Percentiles rank a stretch among this genome's conserved stretches.
phyloP scores from a whole-genome alignment of 2,113 vertebrate species.

The Panthera tigris region DNA sequence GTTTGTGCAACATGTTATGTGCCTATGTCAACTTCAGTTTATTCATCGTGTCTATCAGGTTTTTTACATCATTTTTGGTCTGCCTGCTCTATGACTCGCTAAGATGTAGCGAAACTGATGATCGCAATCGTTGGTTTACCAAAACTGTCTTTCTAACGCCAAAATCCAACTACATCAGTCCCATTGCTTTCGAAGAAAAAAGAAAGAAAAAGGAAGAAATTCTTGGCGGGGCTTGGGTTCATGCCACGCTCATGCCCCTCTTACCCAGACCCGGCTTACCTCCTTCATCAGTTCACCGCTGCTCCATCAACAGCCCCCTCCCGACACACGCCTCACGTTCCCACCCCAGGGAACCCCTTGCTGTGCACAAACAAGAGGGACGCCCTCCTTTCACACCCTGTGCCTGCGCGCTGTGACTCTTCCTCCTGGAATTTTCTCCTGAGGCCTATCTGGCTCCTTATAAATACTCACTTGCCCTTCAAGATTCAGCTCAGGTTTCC shows the following conservation, averaged over 20 bases:
- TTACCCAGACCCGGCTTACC: not conserved
- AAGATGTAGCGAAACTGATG: not conserved
- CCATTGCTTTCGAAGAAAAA: not conserved
- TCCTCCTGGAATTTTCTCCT: slow-evolving; percentile 34
- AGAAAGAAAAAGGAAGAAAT: no score
- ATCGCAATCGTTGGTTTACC: not conserved
- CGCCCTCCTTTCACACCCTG: not conserved
- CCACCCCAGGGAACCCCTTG: not conserved
- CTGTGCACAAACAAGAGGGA: not conserved
- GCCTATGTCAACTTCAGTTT: not conserved
- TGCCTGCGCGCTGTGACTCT: not conserved
- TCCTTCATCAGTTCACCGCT: not conserved
- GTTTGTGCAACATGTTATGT: not conserved
- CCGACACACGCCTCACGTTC: not conserved
- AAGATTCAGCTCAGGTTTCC: slow-evolving; percentile 14
- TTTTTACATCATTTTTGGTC: not conserved
- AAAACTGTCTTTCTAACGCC: not conserved
- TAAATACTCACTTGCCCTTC: slow-evolving; percentile 21
- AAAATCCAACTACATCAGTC: not conserved
- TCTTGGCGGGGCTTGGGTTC: not conserved
- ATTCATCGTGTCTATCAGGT: not conserved
- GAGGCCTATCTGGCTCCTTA: not conserved
- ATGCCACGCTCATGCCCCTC: no score
- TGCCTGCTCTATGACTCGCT: not conserved
- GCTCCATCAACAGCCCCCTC: not conserved